Evolutionary conservation across 2,888 invertebrate species (phyloP).

Genomic region (Herminia tarsipennalis): DNA sequence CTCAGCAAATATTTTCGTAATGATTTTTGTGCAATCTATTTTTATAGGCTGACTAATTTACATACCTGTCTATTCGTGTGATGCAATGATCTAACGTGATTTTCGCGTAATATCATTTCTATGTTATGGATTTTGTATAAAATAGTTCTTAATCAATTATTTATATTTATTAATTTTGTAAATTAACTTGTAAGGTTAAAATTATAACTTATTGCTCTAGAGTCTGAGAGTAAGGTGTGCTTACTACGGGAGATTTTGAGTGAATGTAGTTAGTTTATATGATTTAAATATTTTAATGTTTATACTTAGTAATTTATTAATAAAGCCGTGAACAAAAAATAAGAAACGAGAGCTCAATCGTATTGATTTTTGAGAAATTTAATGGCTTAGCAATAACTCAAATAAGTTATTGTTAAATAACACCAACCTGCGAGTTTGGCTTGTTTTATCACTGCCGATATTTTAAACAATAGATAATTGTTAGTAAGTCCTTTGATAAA

Average conservation of each 20-base stretch:
- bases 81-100: constrained; percentile 53
- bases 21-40: constrained; percentile 80
- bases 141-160: constrained; percentile 78
- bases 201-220: constrained; percentile 70
- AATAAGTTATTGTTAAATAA: constrained; percentile 43
- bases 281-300: constrained; percentile 67
- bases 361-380: constrained; percentile 45
- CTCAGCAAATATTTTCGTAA: constrained; percentile 73
- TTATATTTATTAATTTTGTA: constrained; percentile 81
- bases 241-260: constrained; percentile 72
- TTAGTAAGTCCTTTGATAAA: constrained; percentile 82
- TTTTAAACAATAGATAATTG: constrained; percentile 67
- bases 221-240: constrained; percentile 69
- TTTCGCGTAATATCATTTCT: constrained; percentile 72
- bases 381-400: constrained; percentile 32
- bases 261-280: constrained; percentile 71
- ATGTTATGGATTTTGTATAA: constrained; percentile 81
- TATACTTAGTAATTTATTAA: constrained; percentile 55
- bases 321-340: constrained; percentile 42
- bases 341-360: constrained; percentile 33
- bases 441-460: constrained; percentile 83
- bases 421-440: constrained; percentile 64
- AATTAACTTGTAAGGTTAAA: constrained; percentile 69
- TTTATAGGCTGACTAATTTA: constrained; percentile 76
- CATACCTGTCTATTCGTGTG: constrained; percentile 53